These are phyloP conservation scores for Heterodera carotae DNA, from an alignment of 1,140 invertebrate genomes.

Conservation along the genomic window DNA sequence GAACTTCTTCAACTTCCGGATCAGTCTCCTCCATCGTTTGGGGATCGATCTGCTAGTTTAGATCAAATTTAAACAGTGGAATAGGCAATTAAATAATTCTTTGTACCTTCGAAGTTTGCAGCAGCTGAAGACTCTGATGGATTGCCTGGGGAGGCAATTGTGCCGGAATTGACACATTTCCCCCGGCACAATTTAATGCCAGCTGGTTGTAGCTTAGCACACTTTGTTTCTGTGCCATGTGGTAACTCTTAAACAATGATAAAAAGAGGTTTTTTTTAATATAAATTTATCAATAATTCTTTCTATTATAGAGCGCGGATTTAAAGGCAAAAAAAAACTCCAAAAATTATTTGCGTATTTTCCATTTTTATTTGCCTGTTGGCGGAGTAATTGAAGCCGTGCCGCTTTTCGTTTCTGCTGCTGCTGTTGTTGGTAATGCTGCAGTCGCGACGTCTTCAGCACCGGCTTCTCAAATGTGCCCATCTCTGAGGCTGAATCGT, in stretches of 20 bases:
- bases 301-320: too few species aligned
- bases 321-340: too few species aligned
- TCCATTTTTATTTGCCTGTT: conserved; percentile 51
- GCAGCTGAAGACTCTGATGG: conserved; percentile 17
- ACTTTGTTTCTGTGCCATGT: conserved; percentile 46
- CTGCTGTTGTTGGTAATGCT: conserved; percentile 41
- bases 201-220: conserved; percentile 15
- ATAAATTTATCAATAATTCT: too few species aligned
- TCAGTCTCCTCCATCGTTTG: conserved; percentile 17
- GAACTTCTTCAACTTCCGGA: conserved; percentile 14
- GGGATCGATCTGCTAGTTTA: background rate
- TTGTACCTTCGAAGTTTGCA: conserved; percentile 7
- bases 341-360: too few species aligned
- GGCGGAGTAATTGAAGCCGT: conserved; percentile 48
- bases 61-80: background rate
- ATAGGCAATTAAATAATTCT: background rate
- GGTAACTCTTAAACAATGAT: conserved; percentile 39
- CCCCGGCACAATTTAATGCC: background rate
- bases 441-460: conserved; percentile 48
- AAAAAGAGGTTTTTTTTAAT: too few species aligned
- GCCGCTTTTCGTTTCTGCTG: conserved; percentile 54
- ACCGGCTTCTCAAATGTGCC: conserved; percentile 47
- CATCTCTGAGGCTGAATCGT: conserved; percentile 15
- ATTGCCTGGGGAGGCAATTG: conserved; percentile 5
- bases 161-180: conserved; percentile 5